Evolutionary conservation across 2,113 vertebrate species (phyloP), one percentile per base, ranked within the genome.

Genomic region (Struthidea cinerea): DNA sequence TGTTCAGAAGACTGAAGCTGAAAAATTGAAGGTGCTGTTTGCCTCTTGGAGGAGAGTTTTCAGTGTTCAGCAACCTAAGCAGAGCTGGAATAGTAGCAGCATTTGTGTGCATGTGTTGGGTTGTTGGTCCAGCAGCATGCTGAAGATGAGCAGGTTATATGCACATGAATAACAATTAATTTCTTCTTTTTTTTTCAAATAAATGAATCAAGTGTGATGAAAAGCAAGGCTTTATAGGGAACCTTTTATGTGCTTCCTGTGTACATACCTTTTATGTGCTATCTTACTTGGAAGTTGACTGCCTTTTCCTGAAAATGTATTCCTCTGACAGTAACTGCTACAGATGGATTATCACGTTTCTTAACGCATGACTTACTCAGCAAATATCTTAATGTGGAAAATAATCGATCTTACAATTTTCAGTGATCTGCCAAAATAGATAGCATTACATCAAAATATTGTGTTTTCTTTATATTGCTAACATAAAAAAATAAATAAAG

Each of bases 71-170:
- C 16, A 19, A 10, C 17, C 7, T 86, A 42, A 53, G 52, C 9
- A 47, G 56, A 49, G 70, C 16, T 90, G 41, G 20, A 91, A 24
- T 35, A 50, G 8, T 33, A 86, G 19, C 23, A 70, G 46, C 3
- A 1, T 41, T 89, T 27, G 6, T 33, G 5, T 63, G 9, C n/a
- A 2, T 55, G 12, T 57, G 13, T 70, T 75, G 20, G 24, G 19
- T 52, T 84, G 24, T 20, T 63, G 55, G 27, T 73, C 16, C 0
- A 0, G 27, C 10, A 8, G 3, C 3, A 2, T 32, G 32, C 10
- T 63, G 63, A 26, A 53, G 57, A 53, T 52, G 4, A 60, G 21
- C 18, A 7, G 10, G 17, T 53, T 87, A 30, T 1, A 0, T 23
- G 35, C 17, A 14, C 15, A 20, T 9, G 20, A 65, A 6, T 69